Evolutionary conservation across 2,797 vertebrate species (phyloP).

Genomic region (Mycteria americana): DNA sequence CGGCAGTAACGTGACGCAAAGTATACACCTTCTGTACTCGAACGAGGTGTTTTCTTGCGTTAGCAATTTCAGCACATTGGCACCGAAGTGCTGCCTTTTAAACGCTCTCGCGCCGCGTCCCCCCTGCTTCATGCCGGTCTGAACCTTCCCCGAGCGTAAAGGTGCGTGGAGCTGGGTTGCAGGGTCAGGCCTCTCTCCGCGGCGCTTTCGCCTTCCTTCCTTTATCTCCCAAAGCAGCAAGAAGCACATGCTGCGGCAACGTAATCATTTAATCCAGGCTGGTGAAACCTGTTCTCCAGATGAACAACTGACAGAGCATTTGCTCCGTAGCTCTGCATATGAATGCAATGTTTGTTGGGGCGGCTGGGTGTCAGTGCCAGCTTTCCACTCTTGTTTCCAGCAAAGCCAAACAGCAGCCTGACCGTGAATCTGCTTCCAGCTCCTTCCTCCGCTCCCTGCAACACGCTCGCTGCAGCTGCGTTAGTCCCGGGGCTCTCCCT

Average conservation of each 20-base stretch:
- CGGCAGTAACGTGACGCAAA: conserved; percentile 28
- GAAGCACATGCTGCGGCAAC: conserved; percentile 65
- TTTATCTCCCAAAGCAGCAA: conserved; percentile 54
- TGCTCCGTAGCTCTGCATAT: background rate
- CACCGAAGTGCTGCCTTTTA: conserved; percentile 11
- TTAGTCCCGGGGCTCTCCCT: background rate
- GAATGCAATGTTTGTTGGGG: conserved; percentile 34
- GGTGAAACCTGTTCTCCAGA: conserved; percentile 59
- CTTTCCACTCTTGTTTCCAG: background rate
- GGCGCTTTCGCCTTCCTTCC: background rate
- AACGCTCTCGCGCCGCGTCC: accelerated
- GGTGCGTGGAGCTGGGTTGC: background rate
- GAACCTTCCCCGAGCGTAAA: background rate
- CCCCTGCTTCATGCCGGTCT: accelerated
- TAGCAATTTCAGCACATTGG: background rate
- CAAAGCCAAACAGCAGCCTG: background rate
- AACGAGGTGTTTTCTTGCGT: background rate
- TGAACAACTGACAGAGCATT: conserved; percentile 34
- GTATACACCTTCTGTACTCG: background rate
- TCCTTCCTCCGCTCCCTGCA: background rate
- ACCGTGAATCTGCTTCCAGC: background rate
- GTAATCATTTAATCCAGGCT: conserved; percentile 61
- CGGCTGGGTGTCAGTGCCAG: conserved; percentile 3
- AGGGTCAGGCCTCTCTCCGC: background rate
- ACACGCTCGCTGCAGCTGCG: accelerated